Base-by-base conservation (phyloP, 2,888 invertebrate genomes). In the Machimus atricapillus region DNA sequence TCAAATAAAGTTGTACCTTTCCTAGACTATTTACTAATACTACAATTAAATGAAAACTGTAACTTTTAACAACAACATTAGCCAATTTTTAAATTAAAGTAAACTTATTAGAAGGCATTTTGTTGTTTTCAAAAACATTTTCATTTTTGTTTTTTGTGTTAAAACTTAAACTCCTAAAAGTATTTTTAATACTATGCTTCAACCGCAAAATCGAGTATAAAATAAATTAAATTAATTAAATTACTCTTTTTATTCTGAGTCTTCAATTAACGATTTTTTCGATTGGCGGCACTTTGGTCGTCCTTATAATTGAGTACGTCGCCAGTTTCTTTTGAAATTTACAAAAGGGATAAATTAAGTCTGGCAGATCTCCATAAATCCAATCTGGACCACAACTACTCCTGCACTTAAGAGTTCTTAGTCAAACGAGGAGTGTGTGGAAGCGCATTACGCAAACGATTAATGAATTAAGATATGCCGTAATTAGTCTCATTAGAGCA, bases 401-500 rank as follows among this genome's bases (percentile, higher is more conserved):
- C 56, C 56, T 56, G 56, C 19, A 56, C 1, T 19, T 19, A 19
- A n/a, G 8, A 56, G 56, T n/a, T 74, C 34, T 34, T 74, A 27
- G 34, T 2, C 74, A 27, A 56, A 56, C 56, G 56, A 14, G 31
- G 27, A 27, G 74, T 27, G 74, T 27, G 31, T 74, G 14, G 31
- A 74, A 19, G 19, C 16, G 19, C 19, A 66, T 66, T 66, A 66
- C 66, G 19, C 66, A 66, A 27, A n/a, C 66, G 66, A 23, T 66
- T 66, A 43, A 43, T 79, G 40, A 43, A 79, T 79, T 79, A 56
- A 81, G 43, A 82, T 34, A 82, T 19, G 31, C 56, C 9, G 58
- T 58, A 82, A 82, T 82, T 82, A 82, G 82, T 66, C 66, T 66
- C 82, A 82, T 66, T 82, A 37, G 34, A 58, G 66, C 58, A 37